These are phyloP conservation scores for Polydesmus complanatus DNA, from an alignment of 2,888 invertebrate species.

Conservation along the genomic window DNA sequence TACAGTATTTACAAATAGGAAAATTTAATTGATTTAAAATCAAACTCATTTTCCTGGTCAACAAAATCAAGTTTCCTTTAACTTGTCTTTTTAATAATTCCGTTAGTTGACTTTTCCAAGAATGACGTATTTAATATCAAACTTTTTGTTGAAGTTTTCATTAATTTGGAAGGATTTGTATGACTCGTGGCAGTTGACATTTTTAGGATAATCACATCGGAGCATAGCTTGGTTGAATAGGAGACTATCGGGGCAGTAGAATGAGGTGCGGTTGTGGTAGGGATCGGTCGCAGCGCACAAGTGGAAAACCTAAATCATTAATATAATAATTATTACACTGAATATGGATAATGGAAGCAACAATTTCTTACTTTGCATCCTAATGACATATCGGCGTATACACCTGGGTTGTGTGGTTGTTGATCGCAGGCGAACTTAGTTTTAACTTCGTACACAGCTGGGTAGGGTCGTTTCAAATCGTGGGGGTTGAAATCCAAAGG, in stretches of 20 bases:
- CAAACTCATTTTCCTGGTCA: not conserved
- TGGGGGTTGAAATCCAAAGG: slow-evolving; percentile 16
- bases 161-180: slow-evolving; percentile 13
- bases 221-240: slow-evolving; percentile 16
- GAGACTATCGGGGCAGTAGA: slow-evolving; percentile 15
- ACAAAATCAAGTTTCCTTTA: not conserved
- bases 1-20: not conserved
- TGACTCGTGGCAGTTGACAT: slow-evolving; percentile 17
- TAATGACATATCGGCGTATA: slow-evolving; percentile 16
- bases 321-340: not conserved
- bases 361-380: slow-evolving; percentile 15
- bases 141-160: slow-evolving; percentile 16
- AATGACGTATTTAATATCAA: slow-evolving; percentile 16
- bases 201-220: slow-evolving; percentile 15
- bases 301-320: slow-evolving; percentile 13
- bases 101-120: slow-evolving; percentile 15
- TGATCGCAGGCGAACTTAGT: slow-evolving; percentile 14
- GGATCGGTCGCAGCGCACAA: slow-evolving; percentile 16
- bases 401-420: slow-evolving; percentile 16
- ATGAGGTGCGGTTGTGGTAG: slow-evolving; percentile 17
- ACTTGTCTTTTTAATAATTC: not conserved
- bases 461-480: slow-evolving; percentile 13
- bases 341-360: not conserved
- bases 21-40: not conserved
- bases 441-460: slow-evolving; percentile 16